Evolutionary conservation across 2,113 vertebrate genomes (phyloP), one percentile per base, ranked within the genome.

Genomic region (Nyctibius bracteatus): DNA sequence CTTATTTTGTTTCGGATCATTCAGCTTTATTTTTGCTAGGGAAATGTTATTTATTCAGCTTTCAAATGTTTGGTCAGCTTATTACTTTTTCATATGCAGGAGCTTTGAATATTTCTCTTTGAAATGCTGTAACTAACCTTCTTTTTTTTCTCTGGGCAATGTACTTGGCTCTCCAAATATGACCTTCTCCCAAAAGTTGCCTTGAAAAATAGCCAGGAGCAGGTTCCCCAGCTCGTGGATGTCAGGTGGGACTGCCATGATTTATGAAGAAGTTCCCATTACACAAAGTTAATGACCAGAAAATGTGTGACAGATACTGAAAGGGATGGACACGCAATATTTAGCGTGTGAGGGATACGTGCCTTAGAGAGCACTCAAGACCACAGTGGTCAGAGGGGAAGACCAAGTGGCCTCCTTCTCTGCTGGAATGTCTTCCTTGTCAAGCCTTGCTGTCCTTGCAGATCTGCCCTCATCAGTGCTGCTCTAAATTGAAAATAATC

Each of bases 41-140:
- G 59, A 77, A 86, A 73, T 35, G 37, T 83, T 94, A 95, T 94
- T 97, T 96, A 82, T 93, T 96, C 83, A 92, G 65, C 73, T 92
- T 95, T 91, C 61, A 91, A 72, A 85, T 92, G 52, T 96, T 94
- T 96, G 92, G 93, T 94, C 85, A 86, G 58, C 74, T 90, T 93
- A 93, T 91, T 91, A 96, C 86, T 87, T 94, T 95, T 96, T 96
- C 79, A 92, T 82, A 55, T 44, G 24, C 35, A 86, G n/a, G 55
- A 90, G 16, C 81, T 92, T 90, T 90, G 78, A 91, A 24, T 85
- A 75, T 77, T 72, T 91, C 93, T 92, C 49, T 96, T 92, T 94
- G 84, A 95, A 96, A 96, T 73, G 25, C 46, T 14, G 2, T 30
- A 90, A 71, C 0, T 17, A 78, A 46, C 52, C 21, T 66, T 16